Evolutionary conservation across 2,113 vertebrate genomes (phyloP).

Genomic region (Scatophagus argus): DNA sequence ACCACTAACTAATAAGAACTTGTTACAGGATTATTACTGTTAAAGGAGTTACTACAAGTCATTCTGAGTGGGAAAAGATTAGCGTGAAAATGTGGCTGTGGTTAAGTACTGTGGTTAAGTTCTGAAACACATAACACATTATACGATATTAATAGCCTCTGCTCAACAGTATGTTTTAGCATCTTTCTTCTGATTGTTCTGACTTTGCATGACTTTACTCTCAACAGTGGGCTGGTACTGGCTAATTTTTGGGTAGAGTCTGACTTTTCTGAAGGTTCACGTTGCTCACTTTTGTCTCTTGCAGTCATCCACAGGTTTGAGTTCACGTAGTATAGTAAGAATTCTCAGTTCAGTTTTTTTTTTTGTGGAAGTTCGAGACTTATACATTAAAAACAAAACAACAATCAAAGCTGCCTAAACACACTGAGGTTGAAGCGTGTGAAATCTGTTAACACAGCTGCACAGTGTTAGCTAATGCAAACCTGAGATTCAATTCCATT

Average conservation of each 20-base stretch:
- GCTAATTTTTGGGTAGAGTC: too few species aligned
- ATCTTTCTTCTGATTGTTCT: too few species aligned
- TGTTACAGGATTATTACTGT: not conserved
- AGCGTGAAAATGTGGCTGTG: too few species aligned
- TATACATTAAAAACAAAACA: constrained; percentile 1
- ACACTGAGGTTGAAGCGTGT: not conserved
- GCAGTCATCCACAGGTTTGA: not conserved
- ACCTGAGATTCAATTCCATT: not conserved
- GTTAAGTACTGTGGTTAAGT: too few species aligned
- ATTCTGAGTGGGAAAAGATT: too few species aligned
- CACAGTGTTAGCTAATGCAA: not conserved
- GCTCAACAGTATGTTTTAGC: too few species aligned
- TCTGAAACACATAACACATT: too few species aligned
- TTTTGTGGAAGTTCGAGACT: not conserved
- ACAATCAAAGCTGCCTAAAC: not conserved
- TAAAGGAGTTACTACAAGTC: not conserved
- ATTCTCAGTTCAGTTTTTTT: not conserved
- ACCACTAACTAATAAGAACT: not conserved
- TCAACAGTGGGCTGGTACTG: too few species aligned
- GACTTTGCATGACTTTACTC: too few species aligned
- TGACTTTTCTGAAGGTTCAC: not conserved
- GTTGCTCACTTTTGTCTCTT: not conserved
- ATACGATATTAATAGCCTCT: too few species aligned
- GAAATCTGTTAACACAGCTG: not conserved
- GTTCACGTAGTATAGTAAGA: too few species aligned